Base-by-base conservation (phyloP, 2,113 vertebrate genomes). In the Ciconia boyciana region DNA sequence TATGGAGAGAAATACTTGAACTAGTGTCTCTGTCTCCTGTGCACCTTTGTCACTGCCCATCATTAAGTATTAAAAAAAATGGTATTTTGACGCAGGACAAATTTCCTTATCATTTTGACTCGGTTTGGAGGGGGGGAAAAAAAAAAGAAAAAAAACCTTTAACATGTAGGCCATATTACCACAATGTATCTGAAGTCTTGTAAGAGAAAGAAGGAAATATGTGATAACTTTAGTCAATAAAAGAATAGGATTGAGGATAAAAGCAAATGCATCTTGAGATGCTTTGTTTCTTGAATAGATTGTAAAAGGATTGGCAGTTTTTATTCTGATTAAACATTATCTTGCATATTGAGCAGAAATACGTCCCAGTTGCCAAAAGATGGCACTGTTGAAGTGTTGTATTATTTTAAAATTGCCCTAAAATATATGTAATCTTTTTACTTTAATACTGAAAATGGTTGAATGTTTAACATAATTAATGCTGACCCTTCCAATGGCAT, bases 301-400 rank as follows among this genome's bases (percentile, higher is more conserved):
- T 78, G 34, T 58, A 39, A 49, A 69, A 58, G 8, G 4, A 2
- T 43, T 28, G 26, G 18, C 31, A 48, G 36, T 58, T 82, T 83
- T 92, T 69, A 84, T 91, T 86, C 64, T 89, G 51, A 55, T 81
- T 44, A 66, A 34, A 46, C 24, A 11, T 51, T 65, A 16, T 43
- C 18, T 34, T 80, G 39, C 60, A 22, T 51, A 3, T 43, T 55
- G 60, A 84, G 51, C n/a, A 57, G 90, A 71, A 89, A 60, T 95
- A n/a, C 61, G 11, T 41, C 2, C 3, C 16, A 76, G 66, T 54
- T 85, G 49, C 95, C 98, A 97, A 97, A 96, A 98, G 98, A 96
- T 98, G 98, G 98, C 98, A 96, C 93, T 98, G 79, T 98, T 98
- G 98, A 97, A 96, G 68, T 97, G 49, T 70, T 87, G 11, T 52